Conservation (phyloP, 2,113 vertebrate species). For the Tragulus kanchil region DNA sequence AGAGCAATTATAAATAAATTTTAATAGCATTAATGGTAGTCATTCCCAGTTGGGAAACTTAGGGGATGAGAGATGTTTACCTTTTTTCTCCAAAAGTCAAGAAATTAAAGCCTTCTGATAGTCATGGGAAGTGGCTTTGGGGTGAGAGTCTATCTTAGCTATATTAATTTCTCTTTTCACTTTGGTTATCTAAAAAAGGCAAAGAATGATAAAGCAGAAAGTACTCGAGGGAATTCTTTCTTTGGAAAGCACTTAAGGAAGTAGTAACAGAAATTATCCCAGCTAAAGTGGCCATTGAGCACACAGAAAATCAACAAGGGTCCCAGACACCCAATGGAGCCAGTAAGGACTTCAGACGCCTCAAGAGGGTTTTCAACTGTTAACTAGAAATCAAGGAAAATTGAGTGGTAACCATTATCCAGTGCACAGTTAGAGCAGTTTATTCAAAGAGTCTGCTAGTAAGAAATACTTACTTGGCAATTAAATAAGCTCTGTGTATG, state of each 20-base stretch:
- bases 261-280: background rate
- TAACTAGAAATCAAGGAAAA: conserved; percentile 12
- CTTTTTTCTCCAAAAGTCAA: conserved; percentile 46
- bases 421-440: background rate
- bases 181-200: background rate
- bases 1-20: conserved; percentile 59
- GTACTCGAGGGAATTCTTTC: background rate
- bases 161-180: background rate
- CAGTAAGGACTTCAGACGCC: background rate
- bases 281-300: background rate
- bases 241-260: background rate
- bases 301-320: background rate
- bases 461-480: conserved; percentile 37
- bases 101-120: conserved; percentile 21
- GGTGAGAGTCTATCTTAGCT: background rate
- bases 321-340: background rate
- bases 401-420: background rate
- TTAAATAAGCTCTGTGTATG: background rate
- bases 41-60: conserved; percentile 46
- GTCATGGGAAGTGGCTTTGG: background rate
- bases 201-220: background rate
- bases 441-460: background rate
- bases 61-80: conserved; percentile 44
- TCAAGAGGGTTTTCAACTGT: background rate
- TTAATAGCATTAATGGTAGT: conserved; percentile 50